Percentiles rank a stretch among this genome's conserved stretches.
Conservation (phyloP, 2,113 vertebrate genomes). For the Thryonomys swinderianus region DNA sequence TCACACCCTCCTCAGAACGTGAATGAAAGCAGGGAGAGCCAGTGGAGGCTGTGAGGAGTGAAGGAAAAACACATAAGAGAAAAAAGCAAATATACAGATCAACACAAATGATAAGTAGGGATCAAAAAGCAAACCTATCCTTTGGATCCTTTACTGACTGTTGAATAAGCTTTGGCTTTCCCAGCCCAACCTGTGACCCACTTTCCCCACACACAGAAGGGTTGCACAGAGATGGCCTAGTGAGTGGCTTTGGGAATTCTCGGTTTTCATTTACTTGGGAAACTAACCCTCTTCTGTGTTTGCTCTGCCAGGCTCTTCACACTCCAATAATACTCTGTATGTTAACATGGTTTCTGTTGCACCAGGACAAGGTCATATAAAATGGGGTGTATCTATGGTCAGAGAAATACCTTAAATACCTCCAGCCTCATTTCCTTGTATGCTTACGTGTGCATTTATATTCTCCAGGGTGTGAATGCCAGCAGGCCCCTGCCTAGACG, state of each 20-base stretch:
- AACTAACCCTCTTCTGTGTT: conserved; percentile 15
- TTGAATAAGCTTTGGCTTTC: background rate
- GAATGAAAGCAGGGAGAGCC: background rate
- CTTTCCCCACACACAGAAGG: background rate
- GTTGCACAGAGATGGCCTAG: background rate
- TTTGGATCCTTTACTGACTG: background rate
- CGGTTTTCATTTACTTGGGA: background rate
- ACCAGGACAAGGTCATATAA: background rate
- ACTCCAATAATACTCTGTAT: background rate
- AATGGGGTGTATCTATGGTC: background rate
- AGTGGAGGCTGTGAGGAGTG: background rate
- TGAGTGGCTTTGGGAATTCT: background rate
- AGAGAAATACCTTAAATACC: conserved; percentile 9
- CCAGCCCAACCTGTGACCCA: background rate
- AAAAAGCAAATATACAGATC: background rate
- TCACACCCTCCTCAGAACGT: background rate
- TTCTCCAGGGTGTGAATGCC: background rate
- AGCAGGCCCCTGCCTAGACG: background rate
- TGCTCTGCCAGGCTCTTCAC: background rate
- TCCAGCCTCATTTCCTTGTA: background rate
- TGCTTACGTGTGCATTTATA: background rate
- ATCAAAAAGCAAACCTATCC: background rate
- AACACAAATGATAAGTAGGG: background rate
- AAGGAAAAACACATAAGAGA: background rate
- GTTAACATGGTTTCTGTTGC: background rate